Evolutionary conservation across 2,888 invertebrate species (phyloP), one percentile per base, ranked within the genome.

Genomic region (Watsonalla binaria): DNA sequence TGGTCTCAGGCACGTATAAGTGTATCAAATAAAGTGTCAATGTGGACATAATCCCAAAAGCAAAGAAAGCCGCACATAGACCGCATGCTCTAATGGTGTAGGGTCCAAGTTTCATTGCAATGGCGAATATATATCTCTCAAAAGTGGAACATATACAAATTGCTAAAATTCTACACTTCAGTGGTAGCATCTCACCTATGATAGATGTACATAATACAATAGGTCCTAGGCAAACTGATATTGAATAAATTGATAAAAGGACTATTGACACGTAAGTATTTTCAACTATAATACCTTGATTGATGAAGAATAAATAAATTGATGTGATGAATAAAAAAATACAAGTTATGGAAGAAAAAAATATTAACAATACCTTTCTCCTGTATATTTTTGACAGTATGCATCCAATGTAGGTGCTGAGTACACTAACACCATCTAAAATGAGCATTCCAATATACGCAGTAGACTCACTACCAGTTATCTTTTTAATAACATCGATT

Each of bases 161-260:
- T 0, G 59, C 60, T 24, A 63, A 52, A 51, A 53, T 56, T 49
- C 66, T 63, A 42, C 51, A 66, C 24, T 61, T 57, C 9, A 71
- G 52, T 0, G 75, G 70, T 9, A 70, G 59, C 45, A 78, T 54
- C 55, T 78, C 78, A 0, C 65, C 72, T 39, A 60, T 57, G 45
- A 75, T 63, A 0, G 70, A 63, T 0, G 66, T 59, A 0, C 60
- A 57, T 7, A 77, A 35, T 11, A 78, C 73, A 55, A 74, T 63
- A 0, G 77, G 74, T 5, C 85, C 85, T 52, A 78, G 75, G 55
- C 82, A 81, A 47, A 84, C 75, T 6, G 76, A 63, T n/a, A 85
- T 61, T 14, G 82, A 82, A 64, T 77, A 84, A 0, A 66, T 59
- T 14, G 72, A 72, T 34, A 84, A 55, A 7, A 84, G 59, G 0